A percentile compares a stretch with the other conserved stretches of the same genome.
Conservation (phyloP, 2,113 vertebrate species). For the Otus sunia region DNA sequence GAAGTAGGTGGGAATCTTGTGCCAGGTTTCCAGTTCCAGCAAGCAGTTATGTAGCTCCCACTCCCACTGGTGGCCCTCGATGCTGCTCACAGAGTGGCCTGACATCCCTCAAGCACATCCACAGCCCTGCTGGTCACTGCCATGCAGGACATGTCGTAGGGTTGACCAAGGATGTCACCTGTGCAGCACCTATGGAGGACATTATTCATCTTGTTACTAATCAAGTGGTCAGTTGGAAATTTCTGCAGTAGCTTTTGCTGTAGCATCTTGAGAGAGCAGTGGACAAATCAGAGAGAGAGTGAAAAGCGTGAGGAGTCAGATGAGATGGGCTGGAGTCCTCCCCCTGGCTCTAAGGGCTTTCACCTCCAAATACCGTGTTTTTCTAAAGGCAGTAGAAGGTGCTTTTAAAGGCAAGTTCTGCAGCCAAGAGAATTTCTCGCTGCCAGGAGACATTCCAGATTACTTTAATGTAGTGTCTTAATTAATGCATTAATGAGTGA, state of each 20-base stretch:
- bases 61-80: neutral
- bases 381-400: neutral
- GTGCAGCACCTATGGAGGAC: neutral
- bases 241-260: neutral
- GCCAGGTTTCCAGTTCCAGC: rapidly evolving
- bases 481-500: neutral
- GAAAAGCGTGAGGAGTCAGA: neutral
- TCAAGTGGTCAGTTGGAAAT: neutral
- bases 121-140: neutral
- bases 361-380: rapidly evolving
- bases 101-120: neutral
- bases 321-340: neutral
- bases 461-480: neutral
- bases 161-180: neutral
- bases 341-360: neutral
- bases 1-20: conserved; percentile 70
- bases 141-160: rapidly evolving
- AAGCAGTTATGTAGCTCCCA: neutral
- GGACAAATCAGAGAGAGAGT: rapidly evolving
- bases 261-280: neutral
- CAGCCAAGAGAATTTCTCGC: neutral
- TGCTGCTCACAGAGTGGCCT: neutral
- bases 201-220: neutral
- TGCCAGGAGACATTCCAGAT: neutral
- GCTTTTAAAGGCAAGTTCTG: neutral